These are phyloP conservation scores for Drosophila azteca DNA, from an alignment of 1,140 invertebrate genomes.

Conservation along the genomic window DNA sequence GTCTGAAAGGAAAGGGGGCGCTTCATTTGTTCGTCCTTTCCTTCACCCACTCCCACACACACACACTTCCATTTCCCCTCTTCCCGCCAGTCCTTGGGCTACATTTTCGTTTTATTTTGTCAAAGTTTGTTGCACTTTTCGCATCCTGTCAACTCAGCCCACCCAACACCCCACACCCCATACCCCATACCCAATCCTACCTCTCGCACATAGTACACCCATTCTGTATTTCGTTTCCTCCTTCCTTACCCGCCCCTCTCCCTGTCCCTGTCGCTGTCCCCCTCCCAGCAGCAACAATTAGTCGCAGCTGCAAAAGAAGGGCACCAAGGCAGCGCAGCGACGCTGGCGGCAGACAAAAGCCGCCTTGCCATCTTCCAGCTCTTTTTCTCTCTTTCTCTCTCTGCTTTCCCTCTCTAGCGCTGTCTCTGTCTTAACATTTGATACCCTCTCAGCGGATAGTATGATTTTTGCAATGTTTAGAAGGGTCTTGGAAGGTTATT, in stretches of 20 bases:
- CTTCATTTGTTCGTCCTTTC: conserved; percentile 51
- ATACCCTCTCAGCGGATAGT: no score
- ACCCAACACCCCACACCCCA: no score
- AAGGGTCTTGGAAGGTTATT: no score
- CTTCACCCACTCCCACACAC: conserved; percentile 3
- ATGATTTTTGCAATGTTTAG: not conserved
- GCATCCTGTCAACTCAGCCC: conserved; percentile 37
- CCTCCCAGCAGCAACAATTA: conserved; percentile 57
- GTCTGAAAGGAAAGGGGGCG: conserved; percentile 35
- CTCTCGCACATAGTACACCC: not conserved
- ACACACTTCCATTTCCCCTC: not conserved
- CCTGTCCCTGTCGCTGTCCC: not conserved
- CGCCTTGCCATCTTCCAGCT: not conserved
- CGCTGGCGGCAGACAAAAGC: conserved; percentile 52
- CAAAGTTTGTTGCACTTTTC: conserved; percentile 80
- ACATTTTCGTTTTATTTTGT: conserved; percentile 64
- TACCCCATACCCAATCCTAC: no score
- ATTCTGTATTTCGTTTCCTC: not conserved
- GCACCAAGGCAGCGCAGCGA: conserved; percentile 22
- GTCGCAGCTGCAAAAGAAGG: conserved; percentile 40
- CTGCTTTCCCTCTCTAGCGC: not conserved
- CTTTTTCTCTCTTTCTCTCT: not conserved
- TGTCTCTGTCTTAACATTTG: not conserved
- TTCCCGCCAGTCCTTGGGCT: conserved; percentile 22
- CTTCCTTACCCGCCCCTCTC: not conserved